Evolutionary conservation across 2,888 invertebrate species (phyloP).

Genomic region (Drosophila mulleri): DNA sequence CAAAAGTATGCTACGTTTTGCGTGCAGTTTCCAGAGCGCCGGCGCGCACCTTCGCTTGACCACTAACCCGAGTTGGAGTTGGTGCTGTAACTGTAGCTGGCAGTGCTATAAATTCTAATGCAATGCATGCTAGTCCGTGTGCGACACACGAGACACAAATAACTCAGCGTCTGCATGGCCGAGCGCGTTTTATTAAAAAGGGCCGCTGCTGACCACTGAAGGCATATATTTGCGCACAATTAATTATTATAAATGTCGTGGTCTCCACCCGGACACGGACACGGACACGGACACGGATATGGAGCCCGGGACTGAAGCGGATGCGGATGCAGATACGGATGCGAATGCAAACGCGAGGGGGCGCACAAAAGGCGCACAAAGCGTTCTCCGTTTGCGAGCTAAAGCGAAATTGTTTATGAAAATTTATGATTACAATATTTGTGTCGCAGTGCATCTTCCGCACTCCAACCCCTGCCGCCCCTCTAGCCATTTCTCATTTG

Average conservation of each 20-base stretch:
- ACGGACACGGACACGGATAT: slow-evolving; percentile 43
- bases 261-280: slow-evolving; percentile 48
- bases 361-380: slow-evolving; percentile 52
- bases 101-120: slow-evolving; percentile 71
- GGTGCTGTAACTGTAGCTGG: neutral
- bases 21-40: slow-evolving; percentile 43
- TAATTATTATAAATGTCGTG: slow-evolving; percentile 84
- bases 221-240: slow-evolving; percentile 83
- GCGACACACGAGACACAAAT: slow-evolving; percentile 71
- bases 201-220: slow-evolving; percentile 69
- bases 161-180: slow-evolving; percentile 72
- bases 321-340: slow-evolving; percentile 39
- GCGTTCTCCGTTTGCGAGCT: slow-evolving; percentile 56
- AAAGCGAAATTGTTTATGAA: slow-evolving; percentile 78
- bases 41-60: slow-evolving; percentile 65
- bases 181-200: slow-evolving; percentile 65
- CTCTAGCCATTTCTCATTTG: neutral
- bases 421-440: slow-evolving; percentile 81
- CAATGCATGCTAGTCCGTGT: slow-evolving; percentile 50
- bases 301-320: slow-evolving; percentile 30
- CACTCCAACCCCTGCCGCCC: neutral
- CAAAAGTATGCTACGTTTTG: slow-evolving; percentile 61
- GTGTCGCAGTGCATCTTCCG: slow-evolving; percentile 75
- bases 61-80: slow-evolving; percentile 1
- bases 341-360: slow-evolving; percentile 37